These are phyloP conservation scores for Noctua janthe DNA, from an alignment of 2,888 invertebrate species.

Conservation along the genomic window DNA sequence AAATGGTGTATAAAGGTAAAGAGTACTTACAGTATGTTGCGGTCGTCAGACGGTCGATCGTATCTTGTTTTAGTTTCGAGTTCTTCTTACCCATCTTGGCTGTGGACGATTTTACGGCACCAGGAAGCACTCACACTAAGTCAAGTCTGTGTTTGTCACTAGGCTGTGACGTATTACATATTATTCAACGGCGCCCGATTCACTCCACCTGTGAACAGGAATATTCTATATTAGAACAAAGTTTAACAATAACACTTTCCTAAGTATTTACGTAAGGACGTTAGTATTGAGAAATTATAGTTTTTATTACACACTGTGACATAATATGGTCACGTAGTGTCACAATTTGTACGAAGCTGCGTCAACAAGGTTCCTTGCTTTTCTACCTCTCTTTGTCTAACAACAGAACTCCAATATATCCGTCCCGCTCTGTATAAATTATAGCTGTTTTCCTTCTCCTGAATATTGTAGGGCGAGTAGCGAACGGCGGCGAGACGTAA, in stretches of 20 bases:
- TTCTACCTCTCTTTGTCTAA: conserved; percentile 69
- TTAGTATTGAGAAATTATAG: conserved; percentile 38
- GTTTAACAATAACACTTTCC: conserved; percentile 9
- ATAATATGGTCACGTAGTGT: conserved; percentile 71
- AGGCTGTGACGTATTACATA: conserved; percentile 82
- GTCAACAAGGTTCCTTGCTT: conserved; percentile 71
- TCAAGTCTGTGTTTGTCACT: conserved; percentile 71
- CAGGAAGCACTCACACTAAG: conserved; percentile 69
- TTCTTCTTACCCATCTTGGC: conserved; percentile 98
- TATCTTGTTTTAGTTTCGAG: conserved; percentile 98
- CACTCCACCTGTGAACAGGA: conserved; percentile 79
- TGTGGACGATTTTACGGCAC: conserved; percentile 61
- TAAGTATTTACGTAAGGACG: conserved; percentile 14
- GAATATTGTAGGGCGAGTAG: conserved; percentile 79
- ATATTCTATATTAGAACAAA: conserved; percentile 48
- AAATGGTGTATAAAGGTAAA: background rate
- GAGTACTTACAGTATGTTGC: conserved; percentile 97
- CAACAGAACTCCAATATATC: conserved; percentile 64
- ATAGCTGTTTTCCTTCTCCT: conserved; percentile 84
- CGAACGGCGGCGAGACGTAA: conserved; percentile 77
- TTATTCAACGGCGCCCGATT: conserved; percentile 74
- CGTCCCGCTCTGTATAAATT: conserved; percentile 80
- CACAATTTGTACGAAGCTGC: conserved; percentile 73
- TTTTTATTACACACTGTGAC: conserved; percentile 52
- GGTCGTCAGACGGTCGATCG: conserved; percentile 97